Percentiles rank a stretch among this genome's conserved stretches.
These are phyloP conservation scores for Platorchestia sp. DNA, from an alignment of 1,140 invertebrate genomes.

Conservation along the genomic window DNA sequence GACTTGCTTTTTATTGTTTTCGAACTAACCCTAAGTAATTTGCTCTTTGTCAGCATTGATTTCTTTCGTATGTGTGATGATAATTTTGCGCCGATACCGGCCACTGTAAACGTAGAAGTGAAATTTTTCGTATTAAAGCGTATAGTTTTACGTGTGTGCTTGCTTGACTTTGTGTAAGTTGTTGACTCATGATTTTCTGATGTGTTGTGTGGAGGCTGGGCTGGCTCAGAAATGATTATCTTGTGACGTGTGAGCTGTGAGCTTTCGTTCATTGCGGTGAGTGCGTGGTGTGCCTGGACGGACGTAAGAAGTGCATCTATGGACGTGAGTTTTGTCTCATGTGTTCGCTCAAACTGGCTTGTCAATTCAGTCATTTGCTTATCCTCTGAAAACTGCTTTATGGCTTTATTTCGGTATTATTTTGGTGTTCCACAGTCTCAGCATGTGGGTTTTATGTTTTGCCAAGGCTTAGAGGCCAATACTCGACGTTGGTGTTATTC, in stretches of 20 bases:
- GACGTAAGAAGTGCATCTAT: neutral
- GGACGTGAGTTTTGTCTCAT: neutral
- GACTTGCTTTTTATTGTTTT: neutral
- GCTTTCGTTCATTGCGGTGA: neutral
- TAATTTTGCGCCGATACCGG: neutral
- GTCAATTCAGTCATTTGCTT: neutral
- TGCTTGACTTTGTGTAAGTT: neutral
- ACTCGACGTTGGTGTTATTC: neutral
- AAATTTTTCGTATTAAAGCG: neutral
- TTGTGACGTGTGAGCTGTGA: neutral
- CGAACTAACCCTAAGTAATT: neutral
- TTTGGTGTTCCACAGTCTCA: neutral
- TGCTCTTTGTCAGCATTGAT: neutral
- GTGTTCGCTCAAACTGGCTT: neutral
- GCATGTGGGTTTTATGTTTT: neutral
- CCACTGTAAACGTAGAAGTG: neutral
- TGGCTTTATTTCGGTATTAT: neutral
- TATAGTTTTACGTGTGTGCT: neutral
- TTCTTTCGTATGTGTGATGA: neutral
- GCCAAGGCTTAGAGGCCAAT: neutral
- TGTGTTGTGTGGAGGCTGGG: neutral
- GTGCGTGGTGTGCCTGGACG: neutral
- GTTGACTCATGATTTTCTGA: neutral
- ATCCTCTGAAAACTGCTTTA: too few relatives aligned
- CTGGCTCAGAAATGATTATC: too few relatives aligned